phyloP scores from a whole-genome alignment of 1,140 invertebrate species.

The Nephila pilipes region DNA sequence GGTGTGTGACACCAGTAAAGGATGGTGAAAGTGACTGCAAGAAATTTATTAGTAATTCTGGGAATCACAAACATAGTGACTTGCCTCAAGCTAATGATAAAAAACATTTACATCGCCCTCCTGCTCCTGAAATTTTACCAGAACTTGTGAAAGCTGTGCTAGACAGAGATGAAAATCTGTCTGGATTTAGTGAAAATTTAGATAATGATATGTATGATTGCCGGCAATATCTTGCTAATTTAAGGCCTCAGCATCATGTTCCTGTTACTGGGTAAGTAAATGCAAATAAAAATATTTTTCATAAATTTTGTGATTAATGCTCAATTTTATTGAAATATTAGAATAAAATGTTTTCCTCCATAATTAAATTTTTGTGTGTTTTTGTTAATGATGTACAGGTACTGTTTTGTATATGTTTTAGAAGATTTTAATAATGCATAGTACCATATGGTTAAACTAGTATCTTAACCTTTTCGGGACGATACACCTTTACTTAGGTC shows the following conservation, averaged over 20 bases:
- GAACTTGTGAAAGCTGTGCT: constrained; percentile 76
- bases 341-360: no score
- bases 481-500: no score
- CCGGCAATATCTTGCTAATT: constrained; percentile 78
- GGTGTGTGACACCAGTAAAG: constrained; percentile 43
- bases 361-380: no score
- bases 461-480: no score
- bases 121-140: constrained; percentile 65
- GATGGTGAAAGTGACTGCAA: constrained; percentile 16
- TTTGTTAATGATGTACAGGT: no score
- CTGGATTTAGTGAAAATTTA: constrained; percentile 62
- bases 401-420: no score
- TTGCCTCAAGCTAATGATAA: constrained; percentile 41
- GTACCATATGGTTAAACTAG: no score
- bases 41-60: constrained; percentile 47
- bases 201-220: constrained; percentile 80
- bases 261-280: constrained; percentile 74
- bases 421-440: no score
- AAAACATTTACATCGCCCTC: constrained; percentile 24
- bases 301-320: no score
- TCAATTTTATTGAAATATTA: no score
- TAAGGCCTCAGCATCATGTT: constrained; percentile 78
- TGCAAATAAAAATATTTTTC: neutral
- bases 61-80: constrained; percentile 12
- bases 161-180: constrained; percentile 68